Base-by-base conservation (phyloP, 2,888 invertebrate species). In the Monoplex corrugatus region DNA sequence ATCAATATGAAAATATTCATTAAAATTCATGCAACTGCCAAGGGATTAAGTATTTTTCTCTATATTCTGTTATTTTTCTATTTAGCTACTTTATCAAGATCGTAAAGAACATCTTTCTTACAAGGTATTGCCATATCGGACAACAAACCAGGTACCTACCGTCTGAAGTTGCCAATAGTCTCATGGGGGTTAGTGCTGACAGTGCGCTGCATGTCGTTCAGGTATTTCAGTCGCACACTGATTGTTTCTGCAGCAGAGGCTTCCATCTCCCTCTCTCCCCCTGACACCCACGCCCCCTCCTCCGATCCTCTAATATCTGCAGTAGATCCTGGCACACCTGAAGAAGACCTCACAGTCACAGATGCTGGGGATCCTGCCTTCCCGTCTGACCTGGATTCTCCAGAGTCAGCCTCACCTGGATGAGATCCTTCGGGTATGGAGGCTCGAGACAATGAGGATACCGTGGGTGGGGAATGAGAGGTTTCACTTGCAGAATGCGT, bases 121-220 rank as follows among this genome's bases (percentile, higher is more conserved):
- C n/a, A n/a, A n/a, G n/a, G n/a, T n/a, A n/a, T n/a, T n/a, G n/a
- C n/a, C n/a, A n/a, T n/a, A n/a, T n/a, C n/a, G n/a, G n/a, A n/a
- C n/a, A n/a, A n/a, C n/a, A n/a, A n/a, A 57, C 57, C 57, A 80
- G 1, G n/a, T 32, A 83, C 90, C 89, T 91, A 96, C 96, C 95
- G 93, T 94, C 96, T 96, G 90, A 96, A 96, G 50, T 95, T 94
- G 19, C 95, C 95, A 86, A 96, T 95, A 3, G 96, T 96, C 45
- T 96, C 95, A 19, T 92, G 90, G 10, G 95, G 94, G 40, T 92
- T 92, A 0, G 96, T 94, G 63, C 93, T 93, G 0, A 96, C 96
- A 75, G 94, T 91, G 89, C 94, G 93, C 89, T 96, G 95, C 0
- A 95, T 95, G 84, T 96, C 96, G 92, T 96, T 96, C 89, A 96